Percentiles rank a stretch among this genome's conserved stretches.
phyloP scores from a whole-genome alignment of 2,797 vertebrate species.

The Micromesistius poutassou region DNA sequence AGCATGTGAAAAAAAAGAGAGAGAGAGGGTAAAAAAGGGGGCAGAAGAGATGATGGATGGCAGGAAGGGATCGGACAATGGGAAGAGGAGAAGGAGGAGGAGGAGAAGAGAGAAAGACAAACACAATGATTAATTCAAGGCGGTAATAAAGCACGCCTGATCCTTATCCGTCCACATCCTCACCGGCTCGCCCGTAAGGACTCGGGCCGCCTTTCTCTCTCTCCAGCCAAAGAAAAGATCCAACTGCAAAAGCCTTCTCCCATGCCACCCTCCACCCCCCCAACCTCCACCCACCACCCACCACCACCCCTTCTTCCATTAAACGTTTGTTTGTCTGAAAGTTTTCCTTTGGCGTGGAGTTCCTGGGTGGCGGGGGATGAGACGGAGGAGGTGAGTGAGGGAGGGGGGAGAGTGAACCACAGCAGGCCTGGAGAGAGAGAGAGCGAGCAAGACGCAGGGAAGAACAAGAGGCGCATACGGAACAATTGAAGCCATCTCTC shows the following conservation, averaged over 20 bases:
- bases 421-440: not conserved
- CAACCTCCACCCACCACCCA: not conserved
- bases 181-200: not conserved
- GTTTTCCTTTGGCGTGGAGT: not conserved
- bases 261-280: not conserved
- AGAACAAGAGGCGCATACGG: not conserved
- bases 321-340: not conserved
- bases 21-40: not conserved
- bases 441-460: not conserved
- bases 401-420: not conserved
- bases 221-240: too few species aligned
- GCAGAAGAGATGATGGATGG: constrained; percentile 6
- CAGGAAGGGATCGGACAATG: constrained; percentile 6
- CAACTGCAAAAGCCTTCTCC: too few species aligned
- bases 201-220: too few species aligned
- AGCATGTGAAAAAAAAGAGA: not conserved
- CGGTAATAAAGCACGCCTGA: constrained; percentile 36
- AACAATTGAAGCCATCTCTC: not conserved
- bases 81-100: constrained; percentile 9
- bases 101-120: constrained; percentile 32
- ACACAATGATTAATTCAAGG: constrained; percentile 44
- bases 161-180: constrained; percentile 21
- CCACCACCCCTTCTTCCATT: not conserved
- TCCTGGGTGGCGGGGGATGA: not conserved
- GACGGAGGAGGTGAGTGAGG: not conserved